Evolutionary conservation across 2,888 invertebrate genomes (phyloP), one percentile per base, ranked within the genome.

Genomic region (Lagria hirta): DNA sequence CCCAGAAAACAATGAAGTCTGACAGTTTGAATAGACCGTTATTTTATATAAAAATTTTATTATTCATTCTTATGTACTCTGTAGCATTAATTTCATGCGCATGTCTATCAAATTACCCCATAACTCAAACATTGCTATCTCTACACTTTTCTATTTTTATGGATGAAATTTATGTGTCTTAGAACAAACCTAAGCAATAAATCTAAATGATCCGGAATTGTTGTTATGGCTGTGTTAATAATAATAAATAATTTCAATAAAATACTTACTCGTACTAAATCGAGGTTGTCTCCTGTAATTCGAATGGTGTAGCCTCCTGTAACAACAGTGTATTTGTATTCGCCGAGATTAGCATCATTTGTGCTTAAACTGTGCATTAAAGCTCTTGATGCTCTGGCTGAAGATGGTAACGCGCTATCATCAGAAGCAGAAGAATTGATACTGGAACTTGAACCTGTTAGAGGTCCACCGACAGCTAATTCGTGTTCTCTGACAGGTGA

Each of bases 251-350:
- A 14, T 21, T 6, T 6, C 8, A 18, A 11, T 26, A 43, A 26
- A 10, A 14, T 10, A 26, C 73, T 72, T 69, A 90, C 91, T 77
- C 87, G 82, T 59, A 92, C 88, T 65, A 91, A 78, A 73, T 90
- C 88, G 66, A 88, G 78, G 73, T 88, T 87, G 62, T 82, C 82
- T 41, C 92, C 91, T 47, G 88, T 88, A 61, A 92, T 88, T 76
- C 88, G 89, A 62, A 93, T 79, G 63, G 85, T 82, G 73, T 88
- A 84, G 69, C 83, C 82, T 54, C 88, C 89, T 6, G 65, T 60
- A 64, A 90, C 84, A 54, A 92, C 90, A 52, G 91, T 90, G 72
- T 90, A 89, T 72, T 88, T 89, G 73, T 88, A 92, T 75, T 92
- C 91, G 65, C 87, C 88, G 65, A 88, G 76, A 58, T 83, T 84